Conservation (phyloP, 2,113 vertebrate genomes). For the Pedetes capensis region DNA sequence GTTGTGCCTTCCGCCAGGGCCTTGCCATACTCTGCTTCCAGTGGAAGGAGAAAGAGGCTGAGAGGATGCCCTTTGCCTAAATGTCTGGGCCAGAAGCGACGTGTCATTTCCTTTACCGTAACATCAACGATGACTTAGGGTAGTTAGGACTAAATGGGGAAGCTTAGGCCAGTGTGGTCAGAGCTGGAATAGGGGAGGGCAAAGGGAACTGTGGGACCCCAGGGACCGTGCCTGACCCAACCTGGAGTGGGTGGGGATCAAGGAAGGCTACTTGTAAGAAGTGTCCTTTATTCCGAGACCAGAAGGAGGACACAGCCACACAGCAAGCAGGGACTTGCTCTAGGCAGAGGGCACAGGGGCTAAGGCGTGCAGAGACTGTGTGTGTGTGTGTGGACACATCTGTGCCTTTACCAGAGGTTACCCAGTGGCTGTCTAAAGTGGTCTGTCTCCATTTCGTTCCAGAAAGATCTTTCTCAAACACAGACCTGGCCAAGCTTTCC, state of each 20-base stretch:
- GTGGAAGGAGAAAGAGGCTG: background rate
- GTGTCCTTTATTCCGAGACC: background rate
- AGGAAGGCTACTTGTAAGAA: background rate
- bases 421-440: background rate
- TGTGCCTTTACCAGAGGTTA: background rate
- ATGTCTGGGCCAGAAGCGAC: background rate
- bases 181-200: background rate
- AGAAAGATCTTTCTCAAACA: background rate
- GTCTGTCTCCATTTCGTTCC: background rate
- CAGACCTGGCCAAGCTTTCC: background rate
- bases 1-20: background rate
- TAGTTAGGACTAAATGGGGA: background rate
- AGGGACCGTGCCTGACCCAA: background rate
- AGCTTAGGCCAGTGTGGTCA: background rate
- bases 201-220: background rate
- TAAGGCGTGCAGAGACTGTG: background rate
- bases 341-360: background rate
- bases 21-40: background rate
- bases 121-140: background rate
- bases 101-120: background rate
- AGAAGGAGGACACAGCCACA: background rate
- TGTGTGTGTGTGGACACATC: fast-evolving
- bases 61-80: background rate
- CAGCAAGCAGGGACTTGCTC: background rate
- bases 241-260: background rate